These are phyloP conservation scores for Drosophila kanapiae DNA, from an alignment of 1,140 invertebrate species.

Conservation along the genomic window DNA sequence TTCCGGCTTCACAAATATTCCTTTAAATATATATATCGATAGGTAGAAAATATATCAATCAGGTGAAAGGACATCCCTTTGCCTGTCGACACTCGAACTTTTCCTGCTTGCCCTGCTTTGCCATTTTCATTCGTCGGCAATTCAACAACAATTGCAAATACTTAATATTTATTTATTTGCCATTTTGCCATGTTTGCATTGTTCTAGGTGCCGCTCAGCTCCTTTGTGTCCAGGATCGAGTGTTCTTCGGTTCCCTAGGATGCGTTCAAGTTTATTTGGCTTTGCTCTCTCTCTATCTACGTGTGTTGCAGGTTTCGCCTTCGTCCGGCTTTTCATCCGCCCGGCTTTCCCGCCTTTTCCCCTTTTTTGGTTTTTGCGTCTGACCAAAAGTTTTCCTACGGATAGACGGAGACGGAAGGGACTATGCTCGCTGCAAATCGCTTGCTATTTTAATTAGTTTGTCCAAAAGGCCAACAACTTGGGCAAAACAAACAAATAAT, in stretches of 20 bases:
- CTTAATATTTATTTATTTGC: slow-evolving; percentile 81
- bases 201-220: slow-evolving; percentile 6
- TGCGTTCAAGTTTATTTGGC: slow-evolving; percentile 56
- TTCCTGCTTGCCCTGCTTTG: slow-evolving; percentile 10
- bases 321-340: neutral
- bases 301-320: slow-evolving; percentile 37
- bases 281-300: slow-evolving; percentile 13
- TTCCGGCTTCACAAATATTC: slow-evolving; percentile 7
- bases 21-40: neutral
- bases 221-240: slow-evolving; percentile 9
- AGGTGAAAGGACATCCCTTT: slow-evolving; percentile 12
- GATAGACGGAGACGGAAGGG: neutral
- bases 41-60: slow-evolving; percentile 27
- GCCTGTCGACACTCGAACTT: neutral
- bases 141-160: slow-evolving; percentile 65
- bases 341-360: neutral
- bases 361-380: slow-evolving; percentile 36
- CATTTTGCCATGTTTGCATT: slow-evolving; percentile 50
- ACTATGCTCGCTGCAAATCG: slow-evolving; percentile 20
- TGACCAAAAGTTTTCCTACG: slow-evolving; percentile 32
- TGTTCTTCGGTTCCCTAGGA: neutral
- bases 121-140: slow-evolving; percentile 34
- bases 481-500: slow-evolving; percentile 42
- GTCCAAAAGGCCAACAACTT: slow-evolving; percentile 53
- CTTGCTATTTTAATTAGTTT: slow-evolving; percentile 76